Conservation (phyloP, 1,140 invertebrate genomes). For the Drosophila sturtevanti region DNA sequence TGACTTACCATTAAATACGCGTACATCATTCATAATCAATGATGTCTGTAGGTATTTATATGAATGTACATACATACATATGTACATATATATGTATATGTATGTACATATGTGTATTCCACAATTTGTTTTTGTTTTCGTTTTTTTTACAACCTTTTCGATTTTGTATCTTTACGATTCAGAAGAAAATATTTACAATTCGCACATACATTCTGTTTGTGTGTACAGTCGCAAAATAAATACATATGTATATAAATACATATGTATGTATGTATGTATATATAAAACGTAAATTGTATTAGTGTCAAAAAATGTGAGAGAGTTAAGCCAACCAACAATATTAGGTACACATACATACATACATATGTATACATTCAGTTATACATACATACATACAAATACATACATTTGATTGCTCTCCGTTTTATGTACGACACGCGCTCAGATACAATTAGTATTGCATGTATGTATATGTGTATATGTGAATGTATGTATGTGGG, state of each 20-base stretch:
- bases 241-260: background rate
- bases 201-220: slow-evolving; percentile 1
- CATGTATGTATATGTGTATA: background rate
- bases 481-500: slow-evolving; percentile 1
- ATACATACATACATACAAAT: background rate
- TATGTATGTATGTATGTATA: background rate
- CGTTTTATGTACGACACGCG: slow-evolving; percentile 4
- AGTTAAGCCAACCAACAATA: slow-evolving; percentile 5
- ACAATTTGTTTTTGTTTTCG: background rate
- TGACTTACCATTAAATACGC: too few relatives aligned
- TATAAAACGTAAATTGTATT: background rate
- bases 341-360: background rate
- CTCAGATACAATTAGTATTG: slow-evolving; percentile 8
- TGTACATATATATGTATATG: background rate
- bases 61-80: too few relatives aligned
- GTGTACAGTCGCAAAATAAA: background rate
- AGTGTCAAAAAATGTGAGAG: background rate
- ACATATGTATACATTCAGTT: background rate
- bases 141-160: background rate
- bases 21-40: too few relatives aligned
- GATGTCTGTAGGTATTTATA: too few relatives aligned
- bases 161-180: background rate
- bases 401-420: slow-evolving; percentile 3
- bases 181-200: background rate
- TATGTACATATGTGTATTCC: too few relatives aligned